These are phyloP conservation scores for Mongoloraphidia duomilia DNA, from an alignment of 2,888 invertebrate genomes.

Conservation along the genomic window DNA sequence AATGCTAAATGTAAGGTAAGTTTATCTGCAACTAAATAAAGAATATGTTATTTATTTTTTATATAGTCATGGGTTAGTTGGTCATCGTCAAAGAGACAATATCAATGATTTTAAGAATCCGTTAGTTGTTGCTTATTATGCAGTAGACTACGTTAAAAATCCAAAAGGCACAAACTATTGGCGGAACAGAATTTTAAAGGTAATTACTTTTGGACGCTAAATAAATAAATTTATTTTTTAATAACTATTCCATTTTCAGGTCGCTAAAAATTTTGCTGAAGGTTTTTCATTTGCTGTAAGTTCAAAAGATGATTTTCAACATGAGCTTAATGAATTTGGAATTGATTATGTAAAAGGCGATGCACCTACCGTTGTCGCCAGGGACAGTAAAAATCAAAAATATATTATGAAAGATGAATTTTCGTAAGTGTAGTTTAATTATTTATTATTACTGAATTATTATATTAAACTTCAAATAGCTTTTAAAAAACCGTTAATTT, in stretches of 20 bases:
- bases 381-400: constrained; percentile 73
- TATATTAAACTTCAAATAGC: background rate
- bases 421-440: constrained; percentile 40
- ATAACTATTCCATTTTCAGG: constrained; percentile 26
- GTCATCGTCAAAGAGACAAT: constrained; percentile 77
- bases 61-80: constrained; percentile 78
- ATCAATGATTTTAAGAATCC: constrained; percentile 77
- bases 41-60: constrained; percentile 6
- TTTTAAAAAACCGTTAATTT: constrained; percentile 15
- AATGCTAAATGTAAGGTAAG: no score
- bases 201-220: constrained; percentile 17
- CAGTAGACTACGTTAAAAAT: constrained; percentile 92
- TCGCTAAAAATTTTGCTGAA: constrained; percentile 53
- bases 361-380: constrained; percentile 77
- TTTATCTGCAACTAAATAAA: background rate
- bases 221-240: background rate
- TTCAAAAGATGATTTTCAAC: constrained; percentile 84
- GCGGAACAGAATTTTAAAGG: constrained; percentile 91
- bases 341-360: constrained; percentile 74
- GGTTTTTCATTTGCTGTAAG: constrained; percentile 77
- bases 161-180: constrained; percentile 98
- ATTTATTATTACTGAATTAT: background rate
- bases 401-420: constrained; percentile 83
- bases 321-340: constrained; percentile 89
- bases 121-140: constrained; percentile 80